Percentiles rank a stretch among this genome's conserved stretches.
Evolutionary conservation across 2,888 invertebrate species (phyloP).

Genomic region (Tetragonisca angustula): DNA sequence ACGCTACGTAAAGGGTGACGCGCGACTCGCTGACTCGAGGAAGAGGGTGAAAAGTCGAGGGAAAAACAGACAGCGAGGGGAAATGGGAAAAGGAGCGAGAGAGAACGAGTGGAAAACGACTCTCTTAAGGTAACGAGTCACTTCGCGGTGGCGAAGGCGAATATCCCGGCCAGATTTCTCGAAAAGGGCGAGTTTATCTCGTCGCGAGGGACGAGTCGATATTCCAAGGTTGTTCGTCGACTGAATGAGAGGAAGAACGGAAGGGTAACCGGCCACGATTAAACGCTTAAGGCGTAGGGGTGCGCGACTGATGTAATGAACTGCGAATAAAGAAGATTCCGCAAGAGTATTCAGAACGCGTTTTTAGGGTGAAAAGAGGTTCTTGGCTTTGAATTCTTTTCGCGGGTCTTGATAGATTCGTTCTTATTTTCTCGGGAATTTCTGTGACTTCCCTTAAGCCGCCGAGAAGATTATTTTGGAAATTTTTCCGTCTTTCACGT

Average conservation of each 20-base stretch:
- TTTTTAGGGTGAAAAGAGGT: too few species aligned
- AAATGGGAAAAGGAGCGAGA: conserved; percentile 35
- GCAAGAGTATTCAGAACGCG: not conserved
- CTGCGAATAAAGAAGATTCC: not conserved
- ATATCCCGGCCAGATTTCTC: conserved; percentile 56
- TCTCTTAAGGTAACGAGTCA: conserved; percentile 76
- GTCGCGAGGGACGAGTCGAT: conserved; percentile 59
- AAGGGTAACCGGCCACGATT: not conserved
- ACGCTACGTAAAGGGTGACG: conserved; percentile 29
- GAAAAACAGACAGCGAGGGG: not conserved
- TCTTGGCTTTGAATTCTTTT: not conserved
- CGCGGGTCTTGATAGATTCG: not conserved
- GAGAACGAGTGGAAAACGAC: conserved; percentile 63
- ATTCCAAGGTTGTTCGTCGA: conserved; percentile 16
- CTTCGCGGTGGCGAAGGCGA: conserved; percentile 62
- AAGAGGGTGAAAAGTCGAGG: conserved; percentile 66
- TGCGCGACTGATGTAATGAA: not conserved
- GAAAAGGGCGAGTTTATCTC: conserved; percentile 49
- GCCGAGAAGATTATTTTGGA: too few species aligned
- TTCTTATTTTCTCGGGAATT: not conserved
- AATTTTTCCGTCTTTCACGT: too few species aligned
- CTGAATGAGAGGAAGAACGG: not conserved
- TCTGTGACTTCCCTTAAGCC: not conserved
- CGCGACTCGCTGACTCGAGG: conserved; percentile 60
- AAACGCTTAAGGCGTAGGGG: not conserved